Evolutionary conservation across 2,888 invertebrate species (phyloP), one percentile per base, ranked within the genome.

Genomic region (Halictus quadricinctus): DNA sequence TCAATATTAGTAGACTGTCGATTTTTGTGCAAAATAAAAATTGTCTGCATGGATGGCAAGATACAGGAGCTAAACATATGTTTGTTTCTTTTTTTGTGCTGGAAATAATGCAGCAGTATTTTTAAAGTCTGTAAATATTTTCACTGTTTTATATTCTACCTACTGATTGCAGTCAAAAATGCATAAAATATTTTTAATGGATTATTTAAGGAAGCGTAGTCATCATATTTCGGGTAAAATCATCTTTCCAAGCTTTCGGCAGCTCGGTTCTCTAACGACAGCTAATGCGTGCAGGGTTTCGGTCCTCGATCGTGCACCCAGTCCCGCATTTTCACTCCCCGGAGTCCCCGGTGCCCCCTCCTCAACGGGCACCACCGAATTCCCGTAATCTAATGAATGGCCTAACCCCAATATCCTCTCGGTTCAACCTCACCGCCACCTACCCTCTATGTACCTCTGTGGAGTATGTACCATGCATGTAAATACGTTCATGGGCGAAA

Each of bases 351-450:
- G 85, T 80, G 81, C 78, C 70, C 84, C 86, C 69, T 36, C 86
- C 76, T 85, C 76, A 76, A 77, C 88, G 88, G 85, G 80, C 83
- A 88, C 91, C 90, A 81, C 89, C 90, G 89, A 94, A 93, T 93
- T 93, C 92, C 90, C 93, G 91, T 94, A 93, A 93, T 94, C 93
- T 93, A 93, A 93, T 93, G 93, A 93, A 93, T 92, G 92, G 92
- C 87, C 90, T 90, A 87, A 91, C 91, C 91, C 92, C 90, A 88
- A 92, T 91, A 91, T 93, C 90, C 90, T 91, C 91, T 90, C 84
- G 88, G 90, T 89, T 89, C 89, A 87, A 87, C 89, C 86, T 88
- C 81, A 84, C 89, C 86, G 80, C 84, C 87, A 72, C 87, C 83
- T 84, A 88, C 87, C 81, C 88, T 80, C 66, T 85, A 88, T 90